Conservation (phyloP, 2,888 invertebrate species). For the Nephrocerus scutellatus region DNA sequence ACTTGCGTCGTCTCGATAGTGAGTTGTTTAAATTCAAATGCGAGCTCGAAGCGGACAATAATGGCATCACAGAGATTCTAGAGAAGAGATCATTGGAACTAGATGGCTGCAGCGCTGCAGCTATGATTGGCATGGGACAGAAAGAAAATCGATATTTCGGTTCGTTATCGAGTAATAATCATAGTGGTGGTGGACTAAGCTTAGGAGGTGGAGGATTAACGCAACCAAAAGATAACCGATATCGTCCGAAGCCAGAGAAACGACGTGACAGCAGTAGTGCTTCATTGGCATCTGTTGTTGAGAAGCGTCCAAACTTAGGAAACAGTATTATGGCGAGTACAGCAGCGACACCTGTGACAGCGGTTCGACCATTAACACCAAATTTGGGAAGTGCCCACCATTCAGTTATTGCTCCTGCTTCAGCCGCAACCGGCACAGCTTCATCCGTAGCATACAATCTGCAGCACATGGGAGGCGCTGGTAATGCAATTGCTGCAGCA, state of each 20-base stretch:
- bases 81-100: slow-evolving; percentile 90
- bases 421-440: slow-evolving; percentile 30
- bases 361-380: slow-evolving; percentile 33
- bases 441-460: slow-evolving; percentile 58
- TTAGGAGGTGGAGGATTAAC: slow-evolving; percentile 20
- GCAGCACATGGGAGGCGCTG: slow-evolving; percentile 79
- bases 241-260: slow-evolving; percentile 65
- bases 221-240: slow-evolving; percentile 43
- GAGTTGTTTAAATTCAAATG: slow-evolving; percentile 97
- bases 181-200: slow-evolving; percentile 7
- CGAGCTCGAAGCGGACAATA: slow-evolving; percentile 97
- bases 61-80: slow-evolving; percentile 91
- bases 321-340: slow-evolving; percentile 24
- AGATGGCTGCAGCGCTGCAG: slow-evolving; percentile 53
- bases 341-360: slow-evolving; percentile 37
- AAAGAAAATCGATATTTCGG: slow-evolving; percentile 72
- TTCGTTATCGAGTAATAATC: slow-evolving; percentile 26
- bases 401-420: slow-evolving; percentile 36
- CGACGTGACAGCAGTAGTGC: slow-evolving; percentile 60
- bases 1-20: slow-evolving; percentile 74
- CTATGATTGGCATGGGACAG: slow-evolving; percentile 57
- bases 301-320: slow-evolving; percentile 41
- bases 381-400: slow-evolving; percentile 28
- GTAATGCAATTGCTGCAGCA: slow-evolving; percentile 85
- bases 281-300: slow-evolving; percentile 37